Percentiles rank a stretch among this genome's conserved stretches.
phyloP scores from a whole-genome alignment of 2,797 vertebrate genomes.

The Hirundo rustica region DNA sequence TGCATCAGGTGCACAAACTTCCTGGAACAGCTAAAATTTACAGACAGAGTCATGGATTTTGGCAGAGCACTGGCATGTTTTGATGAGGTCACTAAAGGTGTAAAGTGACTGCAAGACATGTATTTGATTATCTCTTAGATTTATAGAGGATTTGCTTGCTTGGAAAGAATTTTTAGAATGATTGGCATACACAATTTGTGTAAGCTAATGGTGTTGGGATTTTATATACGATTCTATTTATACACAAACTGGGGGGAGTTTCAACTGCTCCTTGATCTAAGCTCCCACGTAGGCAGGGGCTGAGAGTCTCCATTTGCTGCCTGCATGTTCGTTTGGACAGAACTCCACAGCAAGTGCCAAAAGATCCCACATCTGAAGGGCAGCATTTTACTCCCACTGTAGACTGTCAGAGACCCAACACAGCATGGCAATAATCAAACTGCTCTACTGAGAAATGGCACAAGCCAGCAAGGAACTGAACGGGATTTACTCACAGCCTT shows the following conservation, averaged over 20 bases:
- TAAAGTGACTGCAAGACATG: constrained; percentile 15
- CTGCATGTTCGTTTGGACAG: background rate
- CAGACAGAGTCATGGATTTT: constrained; percentile 18
- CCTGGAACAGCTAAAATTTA: constrained; percentile 18
- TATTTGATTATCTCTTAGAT: constrained; percentile 50
- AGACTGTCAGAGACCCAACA: background rate
- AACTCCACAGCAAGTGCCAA: background rate
- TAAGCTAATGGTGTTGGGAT: background rate
- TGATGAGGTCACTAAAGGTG: constrained; percentile 28
- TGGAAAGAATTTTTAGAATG: constrained; percentile 69
- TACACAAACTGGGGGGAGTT: background rate
- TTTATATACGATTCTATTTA: constrained; percentile 48
- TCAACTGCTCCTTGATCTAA: background rate
- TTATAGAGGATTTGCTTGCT: constrained; percentile 49
- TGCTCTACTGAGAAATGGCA: background rate
- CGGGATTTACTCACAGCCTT: background rate
- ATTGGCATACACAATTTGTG: constrained; percentile 48
- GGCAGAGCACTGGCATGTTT: constrained; percentile 32
- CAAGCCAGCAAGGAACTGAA: background rate
- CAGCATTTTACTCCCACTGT: background rate
- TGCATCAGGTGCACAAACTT: constrained; percentile 23
- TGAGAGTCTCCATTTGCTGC: background rate
- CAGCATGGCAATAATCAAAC: background rate
- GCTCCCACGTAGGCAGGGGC: background rate
- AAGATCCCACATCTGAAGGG: background rate